These are phyloP conservation scores for Baccha elongata DNA, from an alignment of 2,888 invertebrate species.

Conservation along the genomic window DNA sequence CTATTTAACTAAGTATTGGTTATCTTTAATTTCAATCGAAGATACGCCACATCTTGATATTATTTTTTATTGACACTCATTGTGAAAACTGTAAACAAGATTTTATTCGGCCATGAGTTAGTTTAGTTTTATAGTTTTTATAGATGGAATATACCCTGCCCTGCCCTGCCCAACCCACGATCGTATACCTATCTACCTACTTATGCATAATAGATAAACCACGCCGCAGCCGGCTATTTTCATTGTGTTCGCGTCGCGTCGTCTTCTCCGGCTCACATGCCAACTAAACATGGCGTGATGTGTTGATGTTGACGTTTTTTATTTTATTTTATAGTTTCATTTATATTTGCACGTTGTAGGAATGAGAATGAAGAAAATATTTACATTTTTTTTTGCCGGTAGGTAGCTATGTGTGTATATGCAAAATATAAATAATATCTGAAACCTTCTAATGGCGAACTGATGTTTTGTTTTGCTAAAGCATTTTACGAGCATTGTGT, in stretches of 20 bases:
- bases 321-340: conserved; percentile 37
- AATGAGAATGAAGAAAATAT: conserved; percentile 61
- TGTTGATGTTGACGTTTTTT: conserved; percentile 44
- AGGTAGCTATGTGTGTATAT: conserved; percentile 8
- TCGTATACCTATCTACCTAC: background rate
- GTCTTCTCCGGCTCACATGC: conserved; percentile 5
- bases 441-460: conserved; percentile 38
- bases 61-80: conserved; percentile 32
- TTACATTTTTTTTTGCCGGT: conserved; percentile 55
- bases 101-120: conserved; percentile 56
- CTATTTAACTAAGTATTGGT: background rate
- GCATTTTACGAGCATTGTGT: conserved; percentile 8
- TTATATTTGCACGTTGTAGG: conserved; percentile 22
- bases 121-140: conserved; percentile 17
- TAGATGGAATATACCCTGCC: background rate
- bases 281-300: conserved; percentile 55
- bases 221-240: background rate
- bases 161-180: conserved; percentile 9
- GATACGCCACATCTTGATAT: background rate
- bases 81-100: conserved; percentile 61
- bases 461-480: conserved; percentile 5
- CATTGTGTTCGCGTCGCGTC: too few species aligned
- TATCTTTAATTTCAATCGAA: conserved; percentile 4
- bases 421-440: conserved; percentile 36
- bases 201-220: background rate